Evolutionary conservation across 2,797 vertebrate genomes (phyloP).

Genomic region (Cephalopachus bancanus): DNA sequence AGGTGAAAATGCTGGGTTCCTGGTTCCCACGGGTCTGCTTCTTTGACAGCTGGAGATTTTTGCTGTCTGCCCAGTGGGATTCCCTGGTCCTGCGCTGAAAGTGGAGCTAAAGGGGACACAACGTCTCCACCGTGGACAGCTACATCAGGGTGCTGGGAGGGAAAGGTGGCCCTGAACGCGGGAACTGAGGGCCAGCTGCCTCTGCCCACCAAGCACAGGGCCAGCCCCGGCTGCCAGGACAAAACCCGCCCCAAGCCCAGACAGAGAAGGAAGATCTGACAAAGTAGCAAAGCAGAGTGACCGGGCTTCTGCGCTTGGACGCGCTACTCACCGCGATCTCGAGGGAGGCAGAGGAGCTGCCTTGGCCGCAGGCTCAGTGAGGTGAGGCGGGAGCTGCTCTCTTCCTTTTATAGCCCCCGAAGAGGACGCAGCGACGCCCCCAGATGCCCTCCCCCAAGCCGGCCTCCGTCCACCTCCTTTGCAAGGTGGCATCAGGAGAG

Average conservation of each 20-base stretch:
- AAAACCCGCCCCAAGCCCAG: fast-evolving
- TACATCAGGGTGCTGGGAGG: fast-evolving
- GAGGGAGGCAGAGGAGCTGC: fast-evolving
- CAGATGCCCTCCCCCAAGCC: neutral
- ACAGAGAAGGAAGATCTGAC: neutral
- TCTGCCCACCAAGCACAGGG: neutral
- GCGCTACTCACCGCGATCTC: constrained; percentile 36
- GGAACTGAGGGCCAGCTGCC: fast-evolving
- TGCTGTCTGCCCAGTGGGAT: fast-evolving
- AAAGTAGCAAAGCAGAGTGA: neutral
- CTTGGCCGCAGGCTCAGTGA: fast-evolving
- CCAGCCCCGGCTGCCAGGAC: neutral
- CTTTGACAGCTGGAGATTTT: neutral
- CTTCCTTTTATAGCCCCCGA: constrained; percentile 50
- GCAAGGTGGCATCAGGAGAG: neutral
- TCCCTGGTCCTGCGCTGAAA: fast-evolving
- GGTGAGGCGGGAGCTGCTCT: fast-evolving
- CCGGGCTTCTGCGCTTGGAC: fast-evolving
- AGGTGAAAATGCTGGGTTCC: fast-evolving
- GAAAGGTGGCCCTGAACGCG: neutral
- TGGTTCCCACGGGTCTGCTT: neutral
- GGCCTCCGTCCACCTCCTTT: neutral
- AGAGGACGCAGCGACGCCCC: neutral
- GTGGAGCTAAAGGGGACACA: fast-evolving
- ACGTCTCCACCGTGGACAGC: fast-evolving